Evolutionary conservation across 1,140 invertebrate species (phyloP), one percentile per base, ranked within the genome.

Genomic region (Choristoneura fumiferana): DNA sequence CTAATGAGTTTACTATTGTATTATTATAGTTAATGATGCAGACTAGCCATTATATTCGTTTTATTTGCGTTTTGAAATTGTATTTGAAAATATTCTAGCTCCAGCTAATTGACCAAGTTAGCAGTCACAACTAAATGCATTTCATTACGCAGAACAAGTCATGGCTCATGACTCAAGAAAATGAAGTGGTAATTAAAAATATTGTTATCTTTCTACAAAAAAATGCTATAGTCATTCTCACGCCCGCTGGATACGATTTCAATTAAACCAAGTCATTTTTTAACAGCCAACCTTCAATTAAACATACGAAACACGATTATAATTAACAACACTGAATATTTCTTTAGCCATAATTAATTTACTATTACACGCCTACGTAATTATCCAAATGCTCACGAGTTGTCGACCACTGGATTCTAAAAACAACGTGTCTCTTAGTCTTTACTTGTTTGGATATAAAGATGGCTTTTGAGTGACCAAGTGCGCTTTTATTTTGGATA

Each of bases 281-380:
- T 17, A 29, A 33, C 15, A 5, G 3, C n/a, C n/a, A 49, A 49
- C 43, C 43, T 1, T 2, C 22, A 73, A 73, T 60, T 38, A 58
- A 34, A 63, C 55, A 59, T 36, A 58, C 18, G 37, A 53, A 49
- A 64, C 38, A 22, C 56, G 52, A 56, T 59, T 62, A 63, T 71
- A 60, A 69, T 68, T 68, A 63, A 63, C 58, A 65, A 54, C 22
- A 29, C 53, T 35, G 36, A 40, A 62, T 67, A 59, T 67, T 65
- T 67, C 60, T 65, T 55, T 45, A 66, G 39, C 54, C 14, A 53
- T 63, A 61, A 70, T 73, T 65, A 70, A 72, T 70, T 12, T 63
- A 59, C 45, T 61, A 59, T 67, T 63, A 64, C 61, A 69, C 64
- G 62, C 70, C 60, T 58, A 53, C 36, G 22, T n/a, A 64, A 57